Base-by-base conservation (phyloP, 2,113 vertebrate genomes). In the Sakesphorus luctuosus region DNA sequence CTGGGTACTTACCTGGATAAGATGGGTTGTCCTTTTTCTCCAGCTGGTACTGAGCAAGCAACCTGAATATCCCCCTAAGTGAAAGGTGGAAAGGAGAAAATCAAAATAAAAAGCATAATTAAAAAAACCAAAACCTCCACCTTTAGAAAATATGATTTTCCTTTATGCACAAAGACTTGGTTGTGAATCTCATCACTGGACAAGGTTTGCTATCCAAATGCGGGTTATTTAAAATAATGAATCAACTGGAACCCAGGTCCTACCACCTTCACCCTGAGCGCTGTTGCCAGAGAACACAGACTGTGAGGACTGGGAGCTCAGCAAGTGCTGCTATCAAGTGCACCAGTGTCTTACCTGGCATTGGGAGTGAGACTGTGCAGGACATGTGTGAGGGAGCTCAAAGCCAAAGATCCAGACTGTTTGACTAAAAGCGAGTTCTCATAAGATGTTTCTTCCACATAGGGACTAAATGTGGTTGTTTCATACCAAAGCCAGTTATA, bases 401-500 rank as follows among this genome's bases (percentile, higher is more conserved):
- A 98, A 38, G 99, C 99, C 55, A 99, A 97, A 23, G 99, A 98
- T 53, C 99, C 99, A 8, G 99, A 99, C 9, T 99, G 99, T 93
- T 99, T 99, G 75, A 99, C 98, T 93, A 99, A 97, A 53, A 99
- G 98, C 0, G 99, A 99, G 97, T 99, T 99, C 96, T 99, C 99
- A 6, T 99, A 99, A 6, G 99, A 99, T 0, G 99, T 99, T 98
- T 99, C 99, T 97, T 99, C 99, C 9, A 97, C 69, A 9, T 99
- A 99, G 61, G 98, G 98, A 84, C 96, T 98, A 67, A 98, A 99
- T 5, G 99, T 99, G 61, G 99, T 99, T 38, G 99, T 99, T 98
- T 99, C 99, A 97, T 99, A 99, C 99, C 99, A 99, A 93, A 99
- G 97, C 99, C 99, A 99, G 95, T 99, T 99, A 94, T 99, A 99